Evolutionary conservation across 2,888 invertebrate species (phyloP).

Genomic region (Sympetrum striolatum): DNA sequence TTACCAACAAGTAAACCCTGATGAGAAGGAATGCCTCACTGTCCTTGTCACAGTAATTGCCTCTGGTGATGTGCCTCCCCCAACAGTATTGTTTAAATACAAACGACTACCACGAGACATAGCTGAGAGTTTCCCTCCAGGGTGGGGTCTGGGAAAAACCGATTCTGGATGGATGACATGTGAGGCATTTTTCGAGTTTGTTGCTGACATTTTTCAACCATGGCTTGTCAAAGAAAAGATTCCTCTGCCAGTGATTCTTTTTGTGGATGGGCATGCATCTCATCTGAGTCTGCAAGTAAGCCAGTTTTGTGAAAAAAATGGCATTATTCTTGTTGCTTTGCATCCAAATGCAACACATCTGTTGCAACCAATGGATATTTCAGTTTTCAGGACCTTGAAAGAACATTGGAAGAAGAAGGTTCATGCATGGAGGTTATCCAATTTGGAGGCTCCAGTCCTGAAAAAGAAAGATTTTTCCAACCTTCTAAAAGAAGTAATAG

Average conservation of each 20-base stretch:
- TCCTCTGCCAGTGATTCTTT: neutral
- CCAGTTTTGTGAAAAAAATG: neutral
- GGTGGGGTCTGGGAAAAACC: slow-evolving; percentile 56
- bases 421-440: neutral
- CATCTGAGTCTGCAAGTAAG: neutral
- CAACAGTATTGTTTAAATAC: too few relatives aligned
- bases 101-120: too few relatives aligned
- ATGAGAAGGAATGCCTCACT: too few relatives aligned
- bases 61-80: too few relatives aligned
- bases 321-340: neutral
- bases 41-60: too few relatives aligned
- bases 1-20: too few relatives aligned
- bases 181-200: slow-evolving; percentile 53
- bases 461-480: too few relatives aligned
- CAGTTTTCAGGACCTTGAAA: neutral
- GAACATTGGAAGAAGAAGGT: neutral
- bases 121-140: slow-evolving; percentile 53
- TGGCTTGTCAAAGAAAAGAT: neutral
- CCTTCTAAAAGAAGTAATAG: too few relatives aligned
- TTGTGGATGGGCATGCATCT: neutral
- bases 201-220: neutral
- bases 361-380: neutral
- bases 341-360: neutral
- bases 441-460: too few relatives aligned
- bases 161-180: slow-evolving; percentile 59